These are phyloP conservation scores for Halcyon leucocephala DNA, from an alignment of 2,797 vertebrate genomes.

Conservation along the genomic window DNA sequence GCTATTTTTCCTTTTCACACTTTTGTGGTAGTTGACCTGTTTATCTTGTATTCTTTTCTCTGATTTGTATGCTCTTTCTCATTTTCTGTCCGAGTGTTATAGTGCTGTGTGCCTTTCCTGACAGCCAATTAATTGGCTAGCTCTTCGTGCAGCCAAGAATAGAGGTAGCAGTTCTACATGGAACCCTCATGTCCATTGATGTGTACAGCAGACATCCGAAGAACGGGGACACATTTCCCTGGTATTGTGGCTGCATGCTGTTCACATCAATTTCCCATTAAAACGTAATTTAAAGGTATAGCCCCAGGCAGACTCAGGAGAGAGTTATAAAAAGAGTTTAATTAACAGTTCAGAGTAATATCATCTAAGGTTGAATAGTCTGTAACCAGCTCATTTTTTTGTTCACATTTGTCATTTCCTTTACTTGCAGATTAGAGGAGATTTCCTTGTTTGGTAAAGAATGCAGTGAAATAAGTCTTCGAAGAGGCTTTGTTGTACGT, in stretches of 20 bases:
- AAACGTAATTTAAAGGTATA: conserved; percentile 73
- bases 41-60: conserved; percentile 46
- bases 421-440: conserved; percentile 52
- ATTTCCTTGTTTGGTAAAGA: conserved; percentile 63
- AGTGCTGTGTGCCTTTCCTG: conserved; percentile 37
- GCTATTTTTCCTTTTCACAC: conserved; percentile 37
- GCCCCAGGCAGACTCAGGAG: conserved; percentile 48
- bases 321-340: conserved; percentile 73
- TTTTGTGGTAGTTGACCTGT: conserved; percentile 31
- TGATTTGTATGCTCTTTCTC: conserved; percentile 40
- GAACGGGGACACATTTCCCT: conserved; percentile 49
- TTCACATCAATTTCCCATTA: conserved; percentile 66
- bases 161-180: conserved; percentile 39
- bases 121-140: conserved; percentile 68
- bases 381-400: conserved; percentile 52
- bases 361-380: conserved; percentile 57
- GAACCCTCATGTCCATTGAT: conserved; percentile 45
- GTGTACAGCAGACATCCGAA: conserved; percentile 30
- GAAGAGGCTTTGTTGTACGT: conserved; percentile 46
- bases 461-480: conserved; percentile 43
- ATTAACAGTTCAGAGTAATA: conserved; percentile 71
- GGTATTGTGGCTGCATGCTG: conserved; percentile 52
- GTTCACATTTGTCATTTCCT: conserved; percentile 48
- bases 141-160: conserved; percentile 55
- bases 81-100: conserved; percentile 43